A percentile compares a stretch with the other conserved stretches of the same genome.
Conservation (phyloP, 1,140 invertebrate genomes). For the Xylocopa sonorina region DNA sequence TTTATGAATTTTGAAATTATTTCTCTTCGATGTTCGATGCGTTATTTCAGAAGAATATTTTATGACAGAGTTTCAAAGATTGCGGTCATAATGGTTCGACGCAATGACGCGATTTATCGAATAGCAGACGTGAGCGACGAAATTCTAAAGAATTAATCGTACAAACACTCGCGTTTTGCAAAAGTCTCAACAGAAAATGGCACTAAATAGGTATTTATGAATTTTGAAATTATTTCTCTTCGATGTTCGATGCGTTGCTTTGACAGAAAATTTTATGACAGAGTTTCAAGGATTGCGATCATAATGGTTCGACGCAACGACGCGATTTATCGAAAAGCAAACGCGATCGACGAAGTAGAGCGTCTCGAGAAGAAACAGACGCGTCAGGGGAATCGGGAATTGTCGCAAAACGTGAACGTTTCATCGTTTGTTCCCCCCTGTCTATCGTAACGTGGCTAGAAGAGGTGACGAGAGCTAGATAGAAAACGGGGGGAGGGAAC, state of each 20-base stretch:
- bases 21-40: too few species aligned
- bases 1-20: too few species aligned
- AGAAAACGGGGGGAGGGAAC: background rate
- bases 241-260: too few species aligned
- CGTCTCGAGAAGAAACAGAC: background rate
- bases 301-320: background rate
- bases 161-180: too few species aligned
- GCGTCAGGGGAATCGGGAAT: constrained; percentile 10
- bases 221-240: too few species aligned
- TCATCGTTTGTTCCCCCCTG: background rate
- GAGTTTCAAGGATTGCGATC: background rate
- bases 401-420: background rate
- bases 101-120: background rate
- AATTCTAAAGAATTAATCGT: too few species aligned
- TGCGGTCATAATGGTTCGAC: background rate
- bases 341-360: background rate
- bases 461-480: too few species aligned
- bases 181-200: too few species aligned
- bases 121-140: background rate
- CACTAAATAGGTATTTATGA: too few species aligned
- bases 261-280: background rate
- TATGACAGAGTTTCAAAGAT: background rate
- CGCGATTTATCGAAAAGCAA: background rate
- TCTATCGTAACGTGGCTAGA: too few species aligned
- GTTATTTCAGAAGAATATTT: too few species aligned